Percentiles rank a stretch among this genome's conserved stretches.
phyloP scores from a whole-genome alignment of 2,797 vertebrate genomes.

The Pseudochirops cupreus region DNA sequence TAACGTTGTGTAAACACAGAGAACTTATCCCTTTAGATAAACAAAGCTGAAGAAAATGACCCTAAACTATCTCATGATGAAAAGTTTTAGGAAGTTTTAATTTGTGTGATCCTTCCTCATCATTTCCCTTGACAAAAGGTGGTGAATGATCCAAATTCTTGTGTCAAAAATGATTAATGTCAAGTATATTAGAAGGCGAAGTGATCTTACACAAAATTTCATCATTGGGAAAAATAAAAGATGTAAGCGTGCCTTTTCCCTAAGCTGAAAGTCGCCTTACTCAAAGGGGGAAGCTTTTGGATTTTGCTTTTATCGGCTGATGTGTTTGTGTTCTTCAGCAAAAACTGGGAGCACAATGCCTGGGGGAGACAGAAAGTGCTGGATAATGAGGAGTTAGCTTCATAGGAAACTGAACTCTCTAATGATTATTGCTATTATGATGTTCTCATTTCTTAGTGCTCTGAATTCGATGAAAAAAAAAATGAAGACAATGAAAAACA shows the following conservation, averaged over 20 bases:
- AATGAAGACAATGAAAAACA: constrained; percentile 9
- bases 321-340: constrained; percentile 25
- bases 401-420: constrained; percentile 20
- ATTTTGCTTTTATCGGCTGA: background rate
- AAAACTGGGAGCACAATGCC: constrained; percentile 2
- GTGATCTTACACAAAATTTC: constrained; percentile 36
- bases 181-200: constrained; percentile 37
- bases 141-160: constrained; percentile 27
- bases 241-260: background rate
- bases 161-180: background rate
- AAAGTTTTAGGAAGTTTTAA: background rate
- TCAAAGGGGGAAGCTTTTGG: constrained; percentile 8
- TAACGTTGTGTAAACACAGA: background rate
- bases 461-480: constrained; percentile 5
- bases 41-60: constrained; percentile 13
- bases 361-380: background rate
- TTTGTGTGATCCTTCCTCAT: constrained; percentile 2
- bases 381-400: background rate
- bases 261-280: constrained; percentile 26
- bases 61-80: background rate
- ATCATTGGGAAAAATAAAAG: constrained; percentile 27
- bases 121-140: background rate
- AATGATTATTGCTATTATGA: constrained; percentile 19
- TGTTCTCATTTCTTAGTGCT: constrained; percentile 47
- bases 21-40: background rate